A percentile compares a stretch with the other conserved stretches of the same genome.
phyloP scores from a whole-genome alignment of 2,888 invertebrate genomes.

The Drosophila planitibia region DNA sequence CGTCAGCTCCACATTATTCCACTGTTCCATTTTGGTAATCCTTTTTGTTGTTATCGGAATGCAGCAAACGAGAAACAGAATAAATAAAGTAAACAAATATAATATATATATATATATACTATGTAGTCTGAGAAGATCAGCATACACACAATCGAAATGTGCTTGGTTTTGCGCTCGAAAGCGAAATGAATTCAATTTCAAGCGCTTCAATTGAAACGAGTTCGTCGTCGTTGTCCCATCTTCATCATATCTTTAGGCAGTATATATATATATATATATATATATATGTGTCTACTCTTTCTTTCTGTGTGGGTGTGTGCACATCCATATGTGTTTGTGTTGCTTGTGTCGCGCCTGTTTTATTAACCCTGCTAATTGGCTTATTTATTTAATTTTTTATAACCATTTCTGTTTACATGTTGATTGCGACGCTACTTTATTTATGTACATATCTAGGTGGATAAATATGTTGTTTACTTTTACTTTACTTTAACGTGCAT shows the following conservation, averaged over 20 bases:
- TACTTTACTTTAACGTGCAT: constrained; percentile 1
- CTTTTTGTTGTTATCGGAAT: constrained; percentile 41
- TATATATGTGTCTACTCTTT: constrained; percentile 5
- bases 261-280: constrained; percentile 9
- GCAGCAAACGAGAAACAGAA: constrained; percentile 30
- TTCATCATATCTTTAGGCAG: constrained; percentile 61
- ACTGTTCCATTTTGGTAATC: constrained; percentile 73
- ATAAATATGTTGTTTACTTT: not conserved
- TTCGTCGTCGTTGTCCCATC: constrained; percentile 59
- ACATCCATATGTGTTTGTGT: constrained; percentile 28
- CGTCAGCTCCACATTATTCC: constrained; percentile 82
- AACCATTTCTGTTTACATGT: constrained; percentile 65
- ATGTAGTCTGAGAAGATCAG: constrained; percentile 46
- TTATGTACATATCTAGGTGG: not conserved
- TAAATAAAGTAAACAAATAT: constrained; percentile 17
- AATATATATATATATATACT: constrained; percentile 7
- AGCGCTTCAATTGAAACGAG: constrained; percentile 72
- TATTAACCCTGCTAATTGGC: constrained; percentile 59
- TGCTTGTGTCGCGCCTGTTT: constrained; percentile 39
- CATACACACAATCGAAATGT: constrained; percentile 57
- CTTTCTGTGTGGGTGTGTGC: constrained; percentile 25
- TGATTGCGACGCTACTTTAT: constrained; percentile 58
- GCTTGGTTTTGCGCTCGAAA: constrained; percentile 54
- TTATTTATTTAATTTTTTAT: constrained; percentile 69
- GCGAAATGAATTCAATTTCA: constrained; percentile 70